These are phyloP conservation scores for Brenthis ino DNA, from an alignment of 2,888 invertebrate species.

Conservation along the genomic window DNA sequence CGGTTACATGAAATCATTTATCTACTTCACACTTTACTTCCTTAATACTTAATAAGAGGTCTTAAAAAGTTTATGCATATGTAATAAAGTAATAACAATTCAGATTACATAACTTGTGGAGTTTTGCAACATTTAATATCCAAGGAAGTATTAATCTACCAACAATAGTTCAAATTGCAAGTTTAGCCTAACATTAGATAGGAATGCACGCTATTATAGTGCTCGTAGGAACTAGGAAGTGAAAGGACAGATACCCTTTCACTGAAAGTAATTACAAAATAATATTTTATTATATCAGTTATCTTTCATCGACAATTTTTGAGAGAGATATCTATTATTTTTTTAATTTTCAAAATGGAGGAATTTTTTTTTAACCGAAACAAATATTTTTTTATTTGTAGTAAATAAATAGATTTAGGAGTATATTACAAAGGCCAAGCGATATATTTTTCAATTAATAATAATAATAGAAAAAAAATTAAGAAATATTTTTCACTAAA, in stretches of 20 bases:
- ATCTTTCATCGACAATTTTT: background rate
- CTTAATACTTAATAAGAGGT: no score
- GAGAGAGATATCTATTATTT: no score
- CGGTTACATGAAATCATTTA: no score
- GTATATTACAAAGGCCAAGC: no score
- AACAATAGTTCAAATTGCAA: background rate
- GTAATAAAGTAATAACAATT: background rate
- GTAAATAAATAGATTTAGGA: no score
- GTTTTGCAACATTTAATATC: background rate
- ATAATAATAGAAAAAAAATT: no score
- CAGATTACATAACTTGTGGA: background rate
- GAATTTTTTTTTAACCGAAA: no score
- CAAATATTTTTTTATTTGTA: no score
- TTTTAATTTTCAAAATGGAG: no score
- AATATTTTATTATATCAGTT: background rate
- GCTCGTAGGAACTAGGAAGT: conserved; percentile 26
- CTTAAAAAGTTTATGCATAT: no score
- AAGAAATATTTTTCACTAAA: background rate
- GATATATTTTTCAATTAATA: no score
- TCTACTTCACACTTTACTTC: no score
- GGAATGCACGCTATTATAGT: conserved; percentile 23
- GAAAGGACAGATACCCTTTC: conserved; percentile 28
- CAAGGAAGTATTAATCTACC: background rate
- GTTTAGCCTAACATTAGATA: conserved; percentile 11
- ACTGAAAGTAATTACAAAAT: conserved; percentile 18